Conservation (phyloP, 2,888 invertebrate genomes). For the Rhabditoides inermis region DNA sequence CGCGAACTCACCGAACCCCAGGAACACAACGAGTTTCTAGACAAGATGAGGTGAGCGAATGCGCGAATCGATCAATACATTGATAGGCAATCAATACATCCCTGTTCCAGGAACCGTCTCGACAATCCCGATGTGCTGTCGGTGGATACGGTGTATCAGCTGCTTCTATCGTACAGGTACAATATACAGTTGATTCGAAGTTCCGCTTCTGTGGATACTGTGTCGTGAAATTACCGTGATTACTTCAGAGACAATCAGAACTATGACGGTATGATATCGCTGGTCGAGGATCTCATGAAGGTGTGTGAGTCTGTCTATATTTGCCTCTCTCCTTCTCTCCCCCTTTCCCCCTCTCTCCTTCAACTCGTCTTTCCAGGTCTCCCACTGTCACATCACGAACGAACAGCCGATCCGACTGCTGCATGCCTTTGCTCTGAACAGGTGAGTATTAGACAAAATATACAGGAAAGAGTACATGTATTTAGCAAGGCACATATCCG, state of each 20-base stretch:
- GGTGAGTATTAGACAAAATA: conserved; percentile 56
- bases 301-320: too few species aligned
- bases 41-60: conserved; percentile 71
- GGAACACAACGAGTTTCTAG: conserved; percentile 63
- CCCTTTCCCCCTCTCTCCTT: too few species aligned
- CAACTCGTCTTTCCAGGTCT: too few species aligned
- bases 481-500: neutral
- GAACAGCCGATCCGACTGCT: conserved; percentile 82
- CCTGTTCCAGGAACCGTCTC: conserved; percentile 62
- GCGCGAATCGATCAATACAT: neutral
- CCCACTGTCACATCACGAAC: conserved; percentile 76
- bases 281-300: conserved; percentile 83
- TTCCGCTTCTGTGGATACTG: too few species aligned
- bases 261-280: conserved; percentile 82
- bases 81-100: neutral
- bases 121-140: conserved; percentile 94
- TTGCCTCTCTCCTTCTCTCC: too few species aligned
- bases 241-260: conserved; percentile 51
- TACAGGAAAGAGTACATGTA: neutral
- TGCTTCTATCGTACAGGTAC: conserved; percentile 44
- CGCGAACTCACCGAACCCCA: conserved; percentile 77
- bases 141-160: conserved; percentile 73
- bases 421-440: conserved; percentile 92
- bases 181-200: too few species aligned
- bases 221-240: too few species aligned